These are phyloP conservation scores for Disparrhopalites patrizii DNA, from an alignment of 2,888 invertebrate genomes.

Conservation along the genomic window DNA sequence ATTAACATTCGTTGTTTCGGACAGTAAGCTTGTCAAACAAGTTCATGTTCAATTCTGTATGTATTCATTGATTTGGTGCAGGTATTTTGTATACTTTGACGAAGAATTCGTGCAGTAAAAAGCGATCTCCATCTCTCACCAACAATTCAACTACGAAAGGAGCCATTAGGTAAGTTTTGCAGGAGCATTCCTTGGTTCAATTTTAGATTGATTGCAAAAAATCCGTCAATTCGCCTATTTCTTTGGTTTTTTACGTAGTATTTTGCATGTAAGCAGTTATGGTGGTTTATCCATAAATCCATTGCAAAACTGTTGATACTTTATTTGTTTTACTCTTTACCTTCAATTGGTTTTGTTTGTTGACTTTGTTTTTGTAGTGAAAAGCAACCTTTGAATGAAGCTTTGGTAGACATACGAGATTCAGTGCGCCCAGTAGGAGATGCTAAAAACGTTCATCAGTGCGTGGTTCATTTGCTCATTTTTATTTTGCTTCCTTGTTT, in stretches of 20 bases:
- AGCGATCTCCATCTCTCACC: conserved; percentile 31
- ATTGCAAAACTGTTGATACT: neutral
- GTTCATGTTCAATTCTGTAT: conserved; percentile 7
- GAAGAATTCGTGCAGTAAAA: conserved; percentile 31
- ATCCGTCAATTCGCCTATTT: no score
- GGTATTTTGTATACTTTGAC: conserved; percentile 33
- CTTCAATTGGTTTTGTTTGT: neutral
- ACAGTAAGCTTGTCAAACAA: no score
- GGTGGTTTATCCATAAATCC: no score
- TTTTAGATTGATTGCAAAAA: neutral
- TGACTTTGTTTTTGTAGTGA: conserved; percentile 27
- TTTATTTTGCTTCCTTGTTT: no score
- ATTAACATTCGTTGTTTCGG: no score
- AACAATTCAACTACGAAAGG: conserved; percentile 23
- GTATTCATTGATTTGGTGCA: no score
- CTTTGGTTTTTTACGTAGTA: no score
- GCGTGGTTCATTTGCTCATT: no score
- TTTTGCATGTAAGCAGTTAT: neutral
- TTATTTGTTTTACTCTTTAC: neutral
- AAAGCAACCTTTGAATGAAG: conserved; percentile 36
- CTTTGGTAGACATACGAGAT: conserved; percentile 13
- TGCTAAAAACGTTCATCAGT: conserved; percentile 11
- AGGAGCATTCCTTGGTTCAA: neutral
- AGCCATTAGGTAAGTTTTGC: conserved; percentile 24
- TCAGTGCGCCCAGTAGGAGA: conserved; percentile 3